Percentiles rank a stretch among this genome's conserved stretches.
Evolutionary conservation across 2,797 vertebrate genomes (phyloP).

Genomic region (Pangasius krempfi): DNA sequence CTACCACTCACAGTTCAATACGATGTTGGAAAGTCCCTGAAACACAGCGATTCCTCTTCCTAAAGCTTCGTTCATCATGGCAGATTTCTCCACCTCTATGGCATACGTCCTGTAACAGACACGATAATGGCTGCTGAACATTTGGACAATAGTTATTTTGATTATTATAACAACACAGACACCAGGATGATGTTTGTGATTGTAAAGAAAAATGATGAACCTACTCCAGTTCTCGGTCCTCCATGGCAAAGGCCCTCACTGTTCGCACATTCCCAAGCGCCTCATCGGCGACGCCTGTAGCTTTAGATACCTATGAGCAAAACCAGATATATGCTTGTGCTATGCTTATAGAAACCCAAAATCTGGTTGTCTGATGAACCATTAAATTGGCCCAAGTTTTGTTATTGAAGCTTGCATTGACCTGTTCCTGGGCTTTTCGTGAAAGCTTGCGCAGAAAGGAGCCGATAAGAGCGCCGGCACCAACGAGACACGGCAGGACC

Average conservation of each 20-base stretch:
- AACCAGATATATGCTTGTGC: neutral
- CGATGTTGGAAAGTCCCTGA: constrained; percentile 92
- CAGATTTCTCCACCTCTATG: constrained; percentile 83
- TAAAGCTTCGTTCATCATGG: constrained; percentile 82
- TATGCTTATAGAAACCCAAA: neutral
- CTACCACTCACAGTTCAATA: constrained; percentile 86
- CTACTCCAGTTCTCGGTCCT: constrained; percentile 85
- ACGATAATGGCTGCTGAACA: neutral
- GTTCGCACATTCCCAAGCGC: constrained; percentile 91
- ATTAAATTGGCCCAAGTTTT: neutral
- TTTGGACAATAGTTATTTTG: neutral
- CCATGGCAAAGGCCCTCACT: constrained; percentile 95
- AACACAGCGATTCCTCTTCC: constrained; percentile 91
- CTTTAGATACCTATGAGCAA: constrained; percentile 84
- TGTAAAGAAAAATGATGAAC: constrained; percentile 46
- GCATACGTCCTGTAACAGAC: constrained; percentile 78
- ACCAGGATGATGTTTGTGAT: neutral
- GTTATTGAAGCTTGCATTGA: constrained; percentile 54
- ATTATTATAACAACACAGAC: neutral
- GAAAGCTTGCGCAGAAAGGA: constrained; percentile 87
- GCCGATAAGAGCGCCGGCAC: constrained; percentile 83
- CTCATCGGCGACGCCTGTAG: constrained; percentile 90
- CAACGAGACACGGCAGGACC: constrained; percentile 84
- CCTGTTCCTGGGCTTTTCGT: constrained; percentile 91
- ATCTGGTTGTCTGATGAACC: neutral